Evolutionary conservation across 2,797 vertebrate genomes (phyloP).

Genomic region (Rhinoraja longicauda): DNA sequence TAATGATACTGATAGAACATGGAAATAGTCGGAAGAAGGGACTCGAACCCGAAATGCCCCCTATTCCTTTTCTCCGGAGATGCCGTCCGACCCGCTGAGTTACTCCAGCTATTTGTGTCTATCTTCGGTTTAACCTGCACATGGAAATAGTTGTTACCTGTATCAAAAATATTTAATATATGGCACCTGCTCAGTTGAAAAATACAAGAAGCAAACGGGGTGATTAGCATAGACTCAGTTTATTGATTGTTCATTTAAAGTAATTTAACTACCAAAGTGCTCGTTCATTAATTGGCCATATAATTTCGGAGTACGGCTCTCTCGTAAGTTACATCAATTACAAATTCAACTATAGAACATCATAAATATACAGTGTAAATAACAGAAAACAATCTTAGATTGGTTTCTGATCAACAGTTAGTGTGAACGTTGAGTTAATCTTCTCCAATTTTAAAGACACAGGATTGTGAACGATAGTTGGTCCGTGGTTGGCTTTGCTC

Average conservation of each 20-base stretch:
- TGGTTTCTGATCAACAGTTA: not conserved
- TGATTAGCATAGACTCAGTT: conserved; percentile 36
- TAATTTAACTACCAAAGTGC: conserved; percentile 36
- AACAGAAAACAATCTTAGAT: not conserved
- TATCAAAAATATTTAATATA: not conserved
- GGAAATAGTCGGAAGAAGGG: not conserved
- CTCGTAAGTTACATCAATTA: conserved; percentile 38
- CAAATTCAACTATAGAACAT: conserved; percentile 37
- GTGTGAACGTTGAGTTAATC: not conserved
- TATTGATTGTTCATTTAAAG: conserved; percentile 39
- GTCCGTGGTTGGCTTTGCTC: not conserved
- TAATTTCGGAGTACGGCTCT: conserved; percentile 26
- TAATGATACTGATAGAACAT: not conserved
- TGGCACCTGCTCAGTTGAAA: not conserved
- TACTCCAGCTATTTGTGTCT: too few species aligned
- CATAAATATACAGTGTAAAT: conserved; percentile 35
- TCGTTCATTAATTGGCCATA: conserved; percentile 30
- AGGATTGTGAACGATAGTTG: not conserved
- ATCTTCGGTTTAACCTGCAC: too few species aligned
- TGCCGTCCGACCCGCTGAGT: too few species aligned
- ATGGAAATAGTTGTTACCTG: not conserved
- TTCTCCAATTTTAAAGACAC: not conserved
- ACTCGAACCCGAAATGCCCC: too few species aligned
- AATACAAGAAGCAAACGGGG: conserved; percentile 6
- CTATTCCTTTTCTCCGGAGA: too few species aligned